These are phyloP conservation scores for Tenthredo notha DNA, from an alignment of 2,888 invertebrate species.

Conservation along the genomic window DNA sequence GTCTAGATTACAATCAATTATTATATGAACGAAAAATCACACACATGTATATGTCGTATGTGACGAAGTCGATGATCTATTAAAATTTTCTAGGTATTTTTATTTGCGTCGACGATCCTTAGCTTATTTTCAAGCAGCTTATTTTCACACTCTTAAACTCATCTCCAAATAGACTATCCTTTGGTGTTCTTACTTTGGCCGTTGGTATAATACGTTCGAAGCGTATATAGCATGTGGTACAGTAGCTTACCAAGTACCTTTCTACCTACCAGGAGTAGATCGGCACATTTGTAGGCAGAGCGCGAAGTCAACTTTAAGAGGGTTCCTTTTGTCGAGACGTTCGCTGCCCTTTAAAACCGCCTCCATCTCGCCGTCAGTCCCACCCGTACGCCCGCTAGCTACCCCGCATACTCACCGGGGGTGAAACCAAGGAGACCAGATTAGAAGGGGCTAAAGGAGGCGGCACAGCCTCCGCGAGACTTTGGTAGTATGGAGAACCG, in stretches of 20 bases:
- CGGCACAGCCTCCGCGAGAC: conserved; percentile 61
- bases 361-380: conserved; percentile 57
- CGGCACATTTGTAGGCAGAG: conserved; percentile 72
- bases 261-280: conserved; percentile 33
- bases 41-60: not conserved
- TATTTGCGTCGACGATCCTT: not conserved
- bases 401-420: conserved; percentile 66
- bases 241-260: conserved; percentile 35
- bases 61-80: not conserved
- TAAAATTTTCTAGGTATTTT: not conserved
- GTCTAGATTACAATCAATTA: conserved; percentile 14
- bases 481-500: conserved; percentile 17
- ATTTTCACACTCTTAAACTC: not conserved
- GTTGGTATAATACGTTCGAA: not conserved
- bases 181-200: not conserved
- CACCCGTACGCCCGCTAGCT: conserved; percentile 58
- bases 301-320: conserved; percentile 74
- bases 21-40: not conserved
- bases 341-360: conserved; percentile 75
- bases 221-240: conserved; percentile 27
- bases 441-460: conserved; percentile 70
- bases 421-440: conserved; percentile 78
- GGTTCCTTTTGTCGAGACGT: conserved; percentile 71
- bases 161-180: conserved; percentile 25
- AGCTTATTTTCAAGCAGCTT: conserved; percentile 18